These are phyloP conservation scores for Harmothoe impar DNA, from an alignment of 2,888 invertebrate species.

Conservation along the genomic window DNA sequence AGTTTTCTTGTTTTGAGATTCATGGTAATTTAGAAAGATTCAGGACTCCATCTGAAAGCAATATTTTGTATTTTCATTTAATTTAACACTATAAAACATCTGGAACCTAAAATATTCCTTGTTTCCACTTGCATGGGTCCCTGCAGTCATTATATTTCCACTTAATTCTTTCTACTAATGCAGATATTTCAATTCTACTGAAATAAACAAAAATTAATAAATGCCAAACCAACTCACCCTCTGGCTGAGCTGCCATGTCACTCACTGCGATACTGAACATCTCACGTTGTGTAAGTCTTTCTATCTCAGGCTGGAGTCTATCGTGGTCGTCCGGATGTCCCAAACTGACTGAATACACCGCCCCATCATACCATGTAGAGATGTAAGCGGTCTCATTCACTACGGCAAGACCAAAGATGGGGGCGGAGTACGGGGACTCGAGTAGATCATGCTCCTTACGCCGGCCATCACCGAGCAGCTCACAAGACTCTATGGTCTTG, in stretches of 20 bases:
- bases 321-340: neutral
- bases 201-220: too few species aligned
- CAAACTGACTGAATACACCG: slow-evolving; percentile 43
- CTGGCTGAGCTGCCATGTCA: slow-evolving; percentile 15
- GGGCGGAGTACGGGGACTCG: slow-evolving; percentile 64
- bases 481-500: slow-evolving; percentile 57
- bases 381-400: slow-evolving; percentile 77
- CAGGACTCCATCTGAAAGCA: too few species aligned
- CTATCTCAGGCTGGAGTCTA: slow-evolving; percentile 30
- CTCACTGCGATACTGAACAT: slow-evolving; percentile 54
- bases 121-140: too few species aligned
- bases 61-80: too few species aligned
- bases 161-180: too few species aligned
- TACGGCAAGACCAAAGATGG: slow-evolving; percentile 78
- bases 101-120: too few species aligned
- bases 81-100: too few species aligned
- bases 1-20: too few species aligned
- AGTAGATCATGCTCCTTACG: slow-evolving; percentile 47
- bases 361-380: slow-evolving; percentile 73
- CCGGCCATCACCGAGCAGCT: slow-evolving; percentile 36
- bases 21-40: too few species aligned
- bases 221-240: slow-evolving; percentile 5
- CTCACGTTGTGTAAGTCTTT: slow-evolving; percentile 55
- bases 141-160: too few species aligned
- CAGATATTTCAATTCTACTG: too few species aligned